phyloP scores from a whole-genome alignment of 2,113 vertebrate genomes.

The Kryptolebias marmoratus region DNA sequence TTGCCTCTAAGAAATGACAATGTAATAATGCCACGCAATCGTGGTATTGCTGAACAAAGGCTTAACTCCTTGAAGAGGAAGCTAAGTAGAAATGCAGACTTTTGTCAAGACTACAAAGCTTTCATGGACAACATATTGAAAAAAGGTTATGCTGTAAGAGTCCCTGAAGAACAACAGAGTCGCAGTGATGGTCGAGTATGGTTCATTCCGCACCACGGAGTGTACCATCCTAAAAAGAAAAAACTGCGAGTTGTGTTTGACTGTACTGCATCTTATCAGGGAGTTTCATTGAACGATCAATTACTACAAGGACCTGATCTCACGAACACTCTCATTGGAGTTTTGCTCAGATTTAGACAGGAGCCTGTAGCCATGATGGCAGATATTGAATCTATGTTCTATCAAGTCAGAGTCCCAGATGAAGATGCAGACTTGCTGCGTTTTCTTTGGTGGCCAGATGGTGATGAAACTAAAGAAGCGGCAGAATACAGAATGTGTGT shows the following conservation, averaged over 20 bases:
- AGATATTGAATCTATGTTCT: conserved; percentile 24
- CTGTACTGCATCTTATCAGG: no score
- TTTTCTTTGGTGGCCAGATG: conserved; percentile 34
- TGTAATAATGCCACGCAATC: not conserved
- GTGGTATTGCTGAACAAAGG: not conserved
- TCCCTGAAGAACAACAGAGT: no score
- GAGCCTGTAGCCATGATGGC: conserved; percentile 22
- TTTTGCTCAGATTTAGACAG: not conserved
- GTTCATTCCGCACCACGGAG: no score
- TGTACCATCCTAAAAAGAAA: no score
- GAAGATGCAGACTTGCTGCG: not conserved
- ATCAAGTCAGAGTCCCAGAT: conserved; percentile 16
- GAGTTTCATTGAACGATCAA: not conserved
- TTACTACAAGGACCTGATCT: conserved; percentile 1
- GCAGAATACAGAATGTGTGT: conserved; percentile 19
- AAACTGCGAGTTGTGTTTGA: no score
- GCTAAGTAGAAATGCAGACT: no score
- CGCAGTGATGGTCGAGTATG: not conserved
- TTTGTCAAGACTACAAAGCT: no score
- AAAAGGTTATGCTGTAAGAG: no score
- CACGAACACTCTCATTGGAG: conserved; percentile 7
- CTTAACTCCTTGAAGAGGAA: no score
- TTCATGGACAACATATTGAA: no score
- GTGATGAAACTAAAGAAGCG: not conserved
- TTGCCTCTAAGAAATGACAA: not conserved